A percentile compares a stretch with the other conserved stretches of the same genome.
phyloP scores from a whole-genome alignment of 2,113 vertebrate genomes.

The Siniperca chuatsi region DNA sequence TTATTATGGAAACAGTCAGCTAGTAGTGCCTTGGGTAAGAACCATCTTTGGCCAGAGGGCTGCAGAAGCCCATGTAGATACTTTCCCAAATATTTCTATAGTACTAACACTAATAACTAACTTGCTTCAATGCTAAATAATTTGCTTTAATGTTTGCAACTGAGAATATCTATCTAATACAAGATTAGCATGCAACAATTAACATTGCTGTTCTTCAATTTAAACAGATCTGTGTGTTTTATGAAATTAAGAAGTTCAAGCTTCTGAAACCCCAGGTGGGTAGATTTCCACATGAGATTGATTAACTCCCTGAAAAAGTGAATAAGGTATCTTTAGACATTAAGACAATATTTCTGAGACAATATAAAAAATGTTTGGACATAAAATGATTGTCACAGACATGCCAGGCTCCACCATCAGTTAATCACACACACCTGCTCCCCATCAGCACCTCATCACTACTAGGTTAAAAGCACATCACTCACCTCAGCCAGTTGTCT shows the following conservation, averaged over 20 bases:
- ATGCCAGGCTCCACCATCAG: too few relatives aligned
- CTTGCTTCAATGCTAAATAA: not conserved
- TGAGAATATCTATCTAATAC: not conserved
- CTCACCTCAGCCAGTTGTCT: too few relatives aligned
- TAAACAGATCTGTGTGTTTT: not conserved
- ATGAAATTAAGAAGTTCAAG: not conserved
- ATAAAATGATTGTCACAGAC: too few relatives aligned
- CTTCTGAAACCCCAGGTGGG: not conserved
- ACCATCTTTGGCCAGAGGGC: too few relatives aligned
- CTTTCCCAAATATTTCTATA: not conserved
- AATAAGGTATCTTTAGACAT: not conserved
- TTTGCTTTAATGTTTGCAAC: not conserved
- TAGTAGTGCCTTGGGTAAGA: not conserved
- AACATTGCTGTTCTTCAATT: not conserved
- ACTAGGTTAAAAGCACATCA: too few relatives aligned
- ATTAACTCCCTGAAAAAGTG: not conserved
- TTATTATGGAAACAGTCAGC: not conserved
- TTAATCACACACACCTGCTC: too few relatives aligned
- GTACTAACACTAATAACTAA: too few relatives aligned
- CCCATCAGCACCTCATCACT: too few relatives aligned
- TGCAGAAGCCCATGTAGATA: not conserved
- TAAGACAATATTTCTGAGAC: not conserved
- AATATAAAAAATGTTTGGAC: too few relatives aligned
- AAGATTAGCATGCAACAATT: not conserved
- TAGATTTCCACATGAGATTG: not conserved